Evolutionary conservation across 2,797 vertebrate species (phyloP).

Genomic region (Catostomus latipinnis): DNA sequence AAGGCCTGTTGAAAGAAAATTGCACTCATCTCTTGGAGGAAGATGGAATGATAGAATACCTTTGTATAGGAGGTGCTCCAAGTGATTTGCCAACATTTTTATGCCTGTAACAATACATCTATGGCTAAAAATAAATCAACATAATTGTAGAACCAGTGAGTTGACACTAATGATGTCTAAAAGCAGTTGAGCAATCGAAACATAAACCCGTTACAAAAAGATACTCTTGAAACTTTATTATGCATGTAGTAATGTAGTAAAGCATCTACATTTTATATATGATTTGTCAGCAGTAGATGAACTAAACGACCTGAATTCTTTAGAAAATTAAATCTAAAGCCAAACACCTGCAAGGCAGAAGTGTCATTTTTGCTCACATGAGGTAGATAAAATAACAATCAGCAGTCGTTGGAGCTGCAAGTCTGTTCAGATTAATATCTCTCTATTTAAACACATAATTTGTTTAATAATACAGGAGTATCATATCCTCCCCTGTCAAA

Average conservation of each 20-base stretch:
- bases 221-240: not conserved
- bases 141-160: not conserved
- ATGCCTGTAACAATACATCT: slow-evolving; percentile 7
- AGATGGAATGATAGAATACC: slow-evolving; percentile 35
- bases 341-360: not conserved
- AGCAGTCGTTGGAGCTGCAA: not conserved
- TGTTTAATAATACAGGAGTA: slow-evolving; percentile 18
- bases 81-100: slow-evolving; percentile 35
- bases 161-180: not conserved
- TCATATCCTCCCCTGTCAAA: slow-evolving; percentile 5
- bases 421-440: slow-evolving; percentile 21
- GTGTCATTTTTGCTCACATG: slow-evolving; percentile 4
- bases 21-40: slow-evolving; percentile 44
- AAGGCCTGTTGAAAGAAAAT: slow-evolving; percentile 51
- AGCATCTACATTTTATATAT: not conserved
- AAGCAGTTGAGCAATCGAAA: slow-evolving; percentile 5
- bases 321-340: not conserved
- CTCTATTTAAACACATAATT: slow-evolving; percentile 31
- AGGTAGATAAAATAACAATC: slow-evolving; percentile 13
- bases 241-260: not conserved
- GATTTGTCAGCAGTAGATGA: slow-evolving; percentile 4
- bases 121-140: no score
- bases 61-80: slow-evolving; percentile 32
- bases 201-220: not conserved
- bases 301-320: not conserved